A percentile compares a stretch with the other conserved stretches of the same genome.
These are phyloP conservation scores for Colostygia pectinataria DNA, from an alignment of 2,888 invertebrate genomes.

Conservation along the genomic window DNA sequence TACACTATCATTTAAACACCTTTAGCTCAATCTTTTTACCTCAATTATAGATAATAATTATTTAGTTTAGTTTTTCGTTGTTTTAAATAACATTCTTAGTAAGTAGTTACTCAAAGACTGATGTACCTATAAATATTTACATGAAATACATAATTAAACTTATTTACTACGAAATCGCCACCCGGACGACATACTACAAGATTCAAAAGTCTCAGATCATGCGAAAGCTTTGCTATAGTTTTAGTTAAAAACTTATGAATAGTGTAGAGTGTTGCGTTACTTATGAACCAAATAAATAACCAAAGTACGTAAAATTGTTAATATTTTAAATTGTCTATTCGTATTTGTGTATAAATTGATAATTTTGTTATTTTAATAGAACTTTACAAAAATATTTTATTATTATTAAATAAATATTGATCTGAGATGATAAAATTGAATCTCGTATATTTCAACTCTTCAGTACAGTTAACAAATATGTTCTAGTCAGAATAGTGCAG, in stretches of 20 bases:
- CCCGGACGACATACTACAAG: constrained; percentile 18
- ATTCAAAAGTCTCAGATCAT: constrained; percentile 19
- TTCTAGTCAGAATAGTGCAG: constrained; percentile 33
- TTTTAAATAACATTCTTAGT: constrained; percentile 18
- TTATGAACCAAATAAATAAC: constrained; percentile 24
- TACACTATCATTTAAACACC: background rate
- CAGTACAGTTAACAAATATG: constrained; percentile 18
- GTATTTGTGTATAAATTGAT: too few species aligned
- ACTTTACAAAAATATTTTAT: background rate
- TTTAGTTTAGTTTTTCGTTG: constrained; percentile 1
- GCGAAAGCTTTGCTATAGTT: background rate
- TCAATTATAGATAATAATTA: constrained; percentile 9
- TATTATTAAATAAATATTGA: constrained; percentile 14
- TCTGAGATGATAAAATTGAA: constrained; percentile 25
- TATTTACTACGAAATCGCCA: constrained; percentile 41
- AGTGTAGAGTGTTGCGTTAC: too few species aligned
- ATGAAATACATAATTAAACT: too few species aligned
- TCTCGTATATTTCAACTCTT: constrained; percentile 13
- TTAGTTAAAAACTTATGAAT: constrained; percentile 6
- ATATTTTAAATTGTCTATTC: too few species aligned
- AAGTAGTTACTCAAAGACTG: constrained; percentile 27
- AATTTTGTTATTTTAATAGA: background rate
- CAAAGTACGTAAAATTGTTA: constrained; percentile 19
- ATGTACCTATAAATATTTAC: too few species aligned
- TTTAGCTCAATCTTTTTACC: background rate